A percentile compares a stretch with the other conserved stretches of the same genome.
Conservation (phyloP, 2,113 vertebrate species). For the Hyperopisus bebe region DNA sequence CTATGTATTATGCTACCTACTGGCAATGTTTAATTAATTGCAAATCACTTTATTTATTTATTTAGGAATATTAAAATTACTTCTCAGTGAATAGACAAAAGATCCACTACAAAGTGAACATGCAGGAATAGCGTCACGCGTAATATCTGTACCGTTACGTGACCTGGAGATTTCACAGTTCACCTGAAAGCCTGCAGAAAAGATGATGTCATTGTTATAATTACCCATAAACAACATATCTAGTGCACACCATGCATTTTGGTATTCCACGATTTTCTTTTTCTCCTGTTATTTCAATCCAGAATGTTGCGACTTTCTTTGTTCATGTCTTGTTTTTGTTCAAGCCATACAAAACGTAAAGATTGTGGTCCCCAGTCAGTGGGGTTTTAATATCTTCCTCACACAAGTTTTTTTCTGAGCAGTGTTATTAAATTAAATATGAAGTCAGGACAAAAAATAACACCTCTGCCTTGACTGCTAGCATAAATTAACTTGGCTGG, state of each 20-base stretch:
- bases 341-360: neutral
- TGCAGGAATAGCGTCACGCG: neutral
- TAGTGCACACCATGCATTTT: neutral
- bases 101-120: neutral
- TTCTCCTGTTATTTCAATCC: neutral
- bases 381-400: neutral
- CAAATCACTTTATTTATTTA: neutral
- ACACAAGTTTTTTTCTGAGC: neutral
- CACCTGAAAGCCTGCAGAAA: neutral
- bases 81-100: neutral
- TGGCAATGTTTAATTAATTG: neutral
- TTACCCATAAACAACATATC: neutral
- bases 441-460: neutral
- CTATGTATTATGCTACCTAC: neutral
- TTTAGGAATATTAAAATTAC: neutral
- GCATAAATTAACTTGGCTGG: neutral
- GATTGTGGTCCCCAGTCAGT: neutral
- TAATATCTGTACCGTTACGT: neutral
- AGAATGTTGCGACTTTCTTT: neutral
- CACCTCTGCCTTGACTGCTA: neutral
- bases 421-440: neutral
- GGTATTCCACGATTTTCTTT: neutral
- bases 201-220: neutral
- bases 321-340: neutral
- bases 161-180: neutral